Evolutionary conservation across 2,797 vertebrate species (phyloP).

Genomic region (Mormyrops attenuatus): DNA sequence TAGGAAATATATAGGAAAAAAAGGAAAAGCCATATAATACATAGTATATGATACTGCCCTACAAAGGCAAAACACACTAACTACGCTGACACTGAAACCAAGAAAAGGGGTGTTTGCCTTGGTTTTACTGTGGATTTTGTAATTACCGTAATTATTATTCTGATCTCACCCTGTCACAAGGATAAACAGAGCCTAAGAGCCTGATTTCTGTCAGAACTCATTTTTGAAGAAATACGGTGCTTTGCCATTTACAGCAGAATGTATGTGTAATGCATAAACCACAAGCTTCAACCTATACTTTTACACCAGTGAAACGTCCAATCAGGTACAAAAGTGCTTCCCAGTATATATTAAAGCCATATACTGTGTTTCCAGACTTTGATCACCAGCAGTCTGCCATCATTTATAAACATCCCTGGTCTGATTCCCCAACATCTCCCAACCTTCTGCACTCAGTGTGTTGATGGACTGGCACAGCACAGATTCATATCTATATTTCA

Average conservation of each 20-base stretch:
- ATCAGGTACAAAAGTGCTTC: not conserved
- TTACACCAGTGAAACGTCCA: not conserved
- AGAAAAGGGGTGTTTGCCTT: not conserved
- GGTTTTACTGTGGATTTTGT: not conserved
- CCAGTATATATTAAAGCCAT: not conserved
- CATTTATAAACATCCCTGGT: not conserved
- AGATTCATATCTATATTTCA: not conserved
- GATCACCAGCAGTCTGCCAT: not conserved
- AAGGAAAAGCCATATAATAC: not conserved
- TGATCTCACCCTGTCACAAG: not conserved
- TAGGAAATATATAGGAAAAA: not conserved
- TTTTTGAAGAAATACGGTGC: not conserved
- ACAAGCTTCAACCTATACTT: not conserved
- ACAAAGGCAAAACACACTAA: not conserved
- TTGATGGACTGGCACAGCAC: not conserved
- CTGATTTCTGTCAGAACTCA: not conserved
- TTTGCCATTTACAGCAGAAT: not conserved
- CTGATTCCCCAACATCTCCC: not conserved
- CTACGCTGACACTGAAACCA: not conserved
- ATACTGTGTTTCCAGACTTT: not conserved
- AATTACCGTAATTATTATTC: not conserved
- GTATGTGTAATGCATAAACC: not conserved
- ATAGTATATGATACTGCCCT: not conserved
- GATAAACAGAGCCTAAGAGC: not conserved
- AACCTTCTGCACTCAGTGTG: constrained; percentile 5